These are phyloP conservation scores for Ianthella basta DNA, from an alignment of 37 sponge, comb jelly and placozoan species.

Conservation along the genomic window DNA sequence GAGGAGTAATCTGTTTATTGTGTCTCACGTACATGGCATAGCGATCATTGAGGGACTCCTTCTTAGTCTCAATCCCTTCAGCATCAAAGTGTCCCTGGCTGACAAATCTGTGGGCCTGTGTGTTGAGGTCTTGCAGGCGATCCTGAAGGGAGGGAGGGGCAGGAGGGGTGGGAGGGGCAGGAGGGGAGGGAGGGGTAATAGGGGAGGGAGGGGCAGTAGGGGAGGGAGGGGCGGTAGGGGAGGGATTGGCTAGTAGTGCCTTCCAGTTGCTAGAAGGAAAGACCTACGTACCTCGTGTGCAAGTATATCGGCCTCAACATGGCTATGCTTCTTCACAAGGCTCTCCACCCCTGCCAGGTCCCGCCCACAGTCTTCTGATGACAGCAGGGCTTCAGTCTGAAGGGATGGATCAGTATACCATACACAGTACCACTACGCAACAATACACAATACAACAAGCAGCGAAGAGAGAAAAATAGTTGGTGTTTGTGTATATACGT, in stretches of 20 bases:
- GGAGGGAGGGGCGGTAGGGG: no score
- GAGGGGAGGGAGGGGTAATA: no score
- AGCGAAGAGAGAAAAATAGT: not conserved
- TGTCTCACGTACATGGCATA: conserved; percentile 51
- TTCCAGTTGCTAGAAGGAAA: no score
- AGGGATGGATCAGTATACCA: not conserved
- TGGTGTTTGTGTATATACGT: no score
- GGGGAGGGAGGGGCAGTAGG: not conserved
- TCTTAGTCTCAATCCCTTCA: conserved; percentile 76
- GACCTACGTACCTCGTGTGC: conserved; percentile 74
- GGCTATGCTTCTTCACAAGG: conserved; percentile 87
- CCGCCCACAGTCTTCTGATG: conserved; percentile 74
- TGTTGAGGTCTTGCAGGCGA: conserved; percentile 66
- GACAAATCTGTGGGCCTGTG: conserved; percentile 82
- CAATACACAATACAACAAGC: not conserved
- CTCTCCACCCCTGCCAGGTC: conserved; percentile 87
- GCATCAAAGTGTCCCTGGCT: conserved; percentile 90
- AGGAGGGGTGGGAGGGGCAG: not conserved
- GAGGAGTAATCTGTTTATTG: not conserved
- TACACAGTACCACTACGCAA: no score
- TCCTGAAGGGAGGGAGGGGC: conserved; percentile 42
- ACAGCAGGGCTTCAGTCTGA: conserved; percentile 78
- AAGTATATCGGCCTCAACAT: conserved; percentile 74
- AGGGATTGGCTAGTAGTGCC: not conserved
- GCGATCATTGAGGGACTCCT: conserved; percentile 55